Base-by-base conservation (phyloP, 2,797 vertebrate species). In the Ctenochaetus hawaiiensis region DNA sequence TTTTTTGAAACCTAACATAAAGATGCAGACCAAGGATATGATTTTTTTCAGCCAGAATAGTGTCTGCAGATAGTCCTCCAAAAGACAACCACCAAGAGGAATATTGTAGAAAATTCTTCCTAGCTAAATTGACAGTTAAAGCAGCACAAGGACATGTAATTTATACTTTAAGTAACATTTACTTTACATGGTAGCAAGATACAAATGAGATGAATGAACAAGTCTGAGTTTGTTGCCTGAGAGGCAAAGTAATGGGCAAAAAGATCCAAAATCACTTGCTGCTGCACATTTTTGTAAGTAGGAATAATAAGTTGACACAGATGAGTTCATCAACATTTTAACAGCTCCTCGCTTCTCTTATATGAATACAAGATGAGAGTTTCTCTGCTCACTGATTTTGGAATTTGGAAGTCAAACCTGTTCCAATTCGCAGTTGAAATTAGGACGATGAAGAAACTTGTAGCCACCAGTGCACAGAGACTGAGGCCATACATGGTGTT, bases 151-250 rank as follows among this genome's bases (percentile, higher is more conserved):
- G 47, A 60, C 23, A 37, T 30, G 17, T 3, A 26, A 22, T 20
- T 4, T 22, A 14, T 20, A 13, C 47, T 43, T 6, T 8, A 39
- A 22, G 1, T 4, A 44, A 66, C 39, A 66, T 45, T 5, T 2
- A 34, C 20, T 12, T 22, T 23, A 45, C 23, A 16, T 22, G 44
- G 17, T n/a, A 49, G 49, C 18, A 49, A 37, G 23, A 54, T 30
- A n/a, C 30, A n/a, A 37, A 13, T n/a, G n/a, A 58, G 54, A 22
- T 11, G 11, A 30, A 45, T n/a, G 17, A 41, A 18, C 26, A 14
- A 30, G 17, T 41, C 59, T 45, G 59, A 61, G 7, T 39, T 51
- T 67, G 51, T 5, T 37, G 67, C 56, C 44, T 41, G 6, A 59
- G 2, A 41, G 7, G 16, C 16, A 1, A 49, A 60, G 14, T 34